Evolutionary conservation across 2,113 vertebrate species (phyloP), one percentile per base, ranked within the genome.

Genomic region (Menidia beryllina): DNA sequence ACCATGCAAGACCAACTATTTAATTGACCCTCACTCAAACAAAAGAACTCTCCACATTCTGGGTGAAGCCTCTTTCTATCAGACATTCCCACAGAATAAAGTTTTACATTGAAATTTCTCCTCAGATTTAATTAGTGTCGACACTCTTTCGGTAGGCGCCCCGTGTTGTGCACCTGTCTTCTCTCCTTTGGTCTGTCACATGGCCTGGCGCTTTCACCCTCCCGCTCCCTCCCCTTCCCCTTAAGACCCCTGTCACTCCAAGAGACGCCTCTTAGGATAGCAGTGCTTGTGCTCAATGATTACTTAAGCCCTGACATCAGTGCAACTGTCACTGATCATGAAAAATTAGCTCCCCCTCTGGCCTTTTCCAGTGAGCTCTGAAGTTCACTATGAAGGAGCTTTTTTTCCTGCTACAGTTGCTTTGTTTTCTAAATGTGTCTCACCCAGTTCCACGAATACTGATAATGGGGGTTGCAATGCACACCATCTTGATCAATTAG

Each of bases 271-370:
- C 77, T 61, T 75, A 81, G 84, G 72, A 72, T 68, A 77, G n/a
- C 61, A 72, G 70, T 68, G 60, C 88, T 72, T 78, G 64, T 73
- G 83, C 60, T 85, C 63, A 65, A 66, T 77, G 78, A 85, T 90
- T 88, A 56, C 80, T 82, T 82, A 71, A 82, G 67, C 67, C 82
- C 70, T 81, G 84, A 88, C 83, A 84, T 91, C 75, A 86, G 65
- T 76, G 72, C 78, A 78, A 83, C 86, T 87, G 79, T 70, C 82
- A 75, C 73, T 90, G 88, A 91, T 91, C 90, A 90, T 89, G 80
- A 92, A 87, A 91, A 86, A 93, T 90, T 75, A 79, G 88, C 76
- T 83, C 38, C 50, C 54, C 55, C 74, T 66, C 60, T 38, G 57
- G 72, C 62, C 67, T 43, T 26, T 51, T 69, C 62, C 24, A 38